Conservation (phyloP, 2,888 invertebrate genomes). For the Drosophila borealis region DNA sequence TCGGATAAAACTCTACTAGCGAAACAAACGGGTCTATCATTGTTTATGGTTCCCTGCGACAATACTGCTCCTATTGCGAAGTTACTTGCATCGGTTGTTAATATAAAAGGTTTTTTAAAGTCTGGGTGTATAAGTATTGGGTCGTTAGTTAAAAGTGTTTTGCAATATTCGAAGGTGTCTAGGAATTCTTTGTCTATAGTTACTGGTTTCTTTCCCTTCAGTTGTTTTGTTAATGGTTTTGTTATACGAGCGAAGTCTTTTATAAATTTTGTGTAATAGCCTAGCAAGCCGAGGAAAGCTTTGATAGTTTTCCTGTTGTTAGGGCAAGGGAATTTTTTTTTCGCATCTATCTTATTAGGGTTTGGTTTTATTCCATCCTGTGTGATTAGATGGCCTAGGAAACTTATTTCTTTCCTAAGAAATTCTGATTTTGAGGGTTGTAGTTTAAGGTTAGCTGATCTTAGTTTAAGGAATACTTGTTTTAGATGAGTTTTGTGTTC, state of each 20-base stretch:
- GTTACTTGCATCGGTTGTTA: constrained; percentile 17
- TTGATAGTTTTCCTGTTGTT: too few relatives aligned
- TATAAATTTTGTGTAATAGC: too few relatives aligned
- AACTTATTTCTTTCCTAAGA: too few relatives aligned
- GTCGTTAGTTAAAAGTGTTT: constrained; percentile 6
- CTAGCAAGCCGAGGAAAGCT: too few relatives aligned
- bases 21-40: constrained; percentile 21
- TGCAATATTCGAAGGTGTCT: not conserved
- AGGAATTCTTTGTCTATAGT: not conserved
- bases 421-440: too few relatives aligned
- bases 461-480: too few relatives aligned
- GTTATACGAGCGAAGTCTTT: constrained; percentile 1
- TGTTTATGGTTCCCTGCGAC: not conserved
- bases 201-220: constrained; percentile 1
- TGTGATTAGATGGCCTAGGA: too few relatives aligned
- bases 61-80: constrained; percentile 20
- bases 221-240: constrained; percentile 7
- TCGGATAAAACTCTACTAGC: constrained; percentile 20
- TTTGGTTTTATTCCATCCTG: too few relatives aligned
- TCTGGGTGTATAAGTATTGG: constrained; percentile 7
- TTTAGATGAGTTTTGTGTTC: too few relatives aligned
- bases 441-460: too few relatives aligned
- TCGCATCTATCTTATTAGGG: too few relatives aligned
- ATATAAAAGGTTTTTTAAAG: constrained; percentile 5
- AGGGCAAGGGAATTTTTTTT: too few relatives aligned